Percentiles rank a stretch among this genome's conserved stretches.
Evolutionary conservation across 2,888 invertebrate species (phyloP).

Genomic region (Melieria omissa): DNA sequence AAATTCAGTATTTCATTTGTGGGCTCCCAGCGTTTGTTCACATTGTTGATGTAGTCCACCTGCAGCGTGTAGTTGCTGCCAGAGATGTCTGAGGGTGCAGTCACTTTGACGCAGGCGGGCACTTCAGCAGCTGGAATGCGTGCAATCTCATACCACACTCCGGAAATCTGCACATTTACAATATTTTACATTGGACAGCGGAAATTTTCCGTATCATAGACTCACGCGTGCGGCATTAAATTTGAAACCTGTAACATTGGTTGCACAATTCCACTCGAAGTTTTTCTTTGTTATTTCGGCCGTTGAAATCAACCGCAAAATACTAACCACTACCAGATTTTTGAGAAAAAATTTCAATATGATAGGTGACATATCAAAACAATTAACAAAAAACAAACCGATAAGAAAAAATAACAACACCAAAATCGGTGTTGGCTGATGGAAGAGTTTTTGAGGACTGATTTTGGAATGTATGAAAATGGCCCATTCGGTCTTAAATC

Average conservation of each 20-base stretch:
- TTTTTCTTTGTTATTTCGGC: background rate
- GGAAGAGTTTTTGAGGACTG: too few relatives aligned
- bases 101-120: slow-evolving; percentile 43
- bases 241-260: slow-evolving; percentile 18
- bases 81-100: slow-evolving; percentile 27
- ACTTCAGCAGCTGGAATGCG: slow-evolving; percentile 42
- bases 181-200: background rate
- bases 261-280: slow-evolving; percentile 25
- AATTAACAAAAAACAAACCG: too few relatives aligned
- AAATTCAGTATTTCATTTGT: slow-evolving; percentile 45
- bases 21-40: slow-evolving; percentile 34
- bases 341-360: too few relatives aligned
- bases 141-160: slow-evolving; percentile 47
- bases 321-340: too few relatives aligned
- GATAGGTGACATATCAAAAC: too few relatives aligned
- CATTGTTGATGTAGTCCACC: slow-evolving; percentile 48
- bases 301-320: too few relatives aligned
- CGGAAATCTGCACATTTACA: slow-evolving; percentile 41
- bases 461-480: too few relatives aligned
- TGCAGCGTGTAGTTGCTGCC: slow-evolving; percentile 35
- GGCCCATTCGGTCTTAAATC: too few relatives aligned
- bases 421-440: too few relatives aligned
- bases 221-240: slow-evolving; percentile 8
- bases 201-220: background rate
- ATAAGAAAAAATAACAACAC: too few relatives aligned